Conservation (phyloP, 2,113 vertebrate genomes). For the Sinocyclocheilus anshuiensis region DNA sequence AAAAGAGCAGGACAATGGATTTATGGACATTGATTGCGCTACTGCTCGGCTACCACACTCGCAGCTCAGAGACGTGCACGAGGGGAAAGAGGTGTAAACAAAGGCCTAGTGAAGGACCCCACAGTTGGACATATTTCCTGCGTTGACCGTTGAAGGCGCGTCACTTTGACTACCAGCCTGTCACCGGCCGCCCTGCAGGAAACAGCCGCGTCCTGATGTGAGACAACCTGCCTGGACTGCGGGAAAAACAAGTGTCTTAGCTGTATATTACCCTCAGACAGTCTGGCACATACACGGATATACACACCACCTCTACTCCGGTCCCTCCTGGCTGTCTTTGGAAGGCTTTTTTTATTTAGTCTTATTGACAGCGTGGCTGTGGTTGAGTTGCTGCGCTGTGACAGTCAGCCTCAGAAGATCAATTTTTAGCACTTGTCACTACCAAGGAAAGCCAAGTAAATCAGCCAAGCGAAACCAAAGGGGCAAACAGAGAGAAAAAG, state of each 20-base stretch:
- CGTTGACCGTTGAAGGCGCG: conserved; percentile 32
- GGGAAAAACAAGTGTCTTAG: conserved; percentile 40
- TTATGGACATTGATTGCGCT: conserved; percentile 60
- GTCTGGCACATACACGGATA: background rate
- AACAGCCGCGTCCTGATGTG: background rate
- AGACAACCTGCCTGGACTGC: conserved; percentile 37
- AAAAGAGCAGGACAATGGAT: conserved; percentile 56
- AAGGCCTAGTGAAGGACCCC: conserved; percentile 32
- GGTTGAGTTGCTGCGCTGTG: conserved; percentile 40
- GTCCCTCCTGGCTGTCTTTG: conserved; percentile 1
- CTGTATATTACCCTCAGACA: conserved; percentile 38
- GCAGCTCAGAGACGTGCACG: background rate
- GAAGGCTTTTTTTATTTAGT: conserved; percentile 5
- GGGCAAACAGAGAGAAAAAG: conserved; percentile 35
- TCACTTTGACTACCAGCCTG: conserved; percentile 59
- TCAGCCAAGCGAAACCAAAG: conserved; percentile 36
- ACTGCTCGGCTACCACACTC: conserved; percentile 27
- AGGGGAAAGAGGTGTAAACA: conserved; percentile 49
- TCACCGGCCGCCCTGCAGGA: conserved; percentile 46
- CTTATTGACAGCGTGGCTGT: conserved; percentile 49
- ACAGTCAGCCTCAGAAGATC: conserved; percentile 50
- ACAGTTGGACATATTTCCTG: conserved; percentile 54
- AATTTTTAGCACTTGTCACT: conserved; percentile 54
- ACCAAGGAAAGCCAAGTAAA: conserved; percentile 49
- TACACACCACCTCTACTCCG: conserved; percentile 18